A percentile compares a stretch with the other conserved stretches of the same genome.
phyloP scores from a whole-genome alignment of 1,140 invertebrate species.

The Apis mellifera region DNA sequence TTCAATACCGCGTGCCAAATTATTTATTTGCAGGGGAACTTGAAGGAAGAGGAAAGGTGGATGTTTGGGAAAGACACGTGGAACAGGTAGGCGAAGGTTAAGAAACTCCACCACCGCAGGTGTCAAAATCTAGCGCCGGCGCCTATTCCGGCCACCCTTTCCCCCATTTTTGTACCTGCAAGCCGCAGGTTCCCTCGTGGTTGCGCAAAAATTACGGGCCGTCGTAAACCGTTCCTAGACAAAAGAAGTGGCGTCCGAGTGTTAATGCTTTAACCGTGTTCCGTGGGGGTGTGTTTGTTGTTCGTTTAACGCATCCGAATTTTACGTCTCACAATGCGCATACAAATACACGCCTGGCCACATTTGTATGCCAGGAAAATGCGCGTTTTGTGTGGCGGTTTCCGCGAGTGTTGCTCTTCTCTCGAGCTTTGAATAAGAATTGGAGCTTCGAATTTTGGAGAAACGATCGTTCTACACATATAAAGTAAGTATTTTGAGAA shows the following conservation, averaged over 20 bases:
- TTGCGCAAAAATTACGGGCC: conserved; percentile 74
- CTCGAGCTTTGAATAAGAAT: background rate
- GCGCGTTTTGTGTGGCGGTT: background rate
- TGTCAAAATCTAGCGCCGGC: conserved; percentile 59
- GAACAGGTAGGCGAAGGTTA: conserved; percentile 38
- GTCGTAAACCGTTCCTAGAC: conserved; percentile 35
- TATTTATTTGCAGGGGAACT: conserved; percentile 1
- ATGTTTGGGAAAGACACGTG: conserved; percentile 37
- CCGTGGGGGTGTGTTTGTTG: conserved; percentile 14
- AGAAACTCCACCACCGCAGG: conserved; percentile 52
- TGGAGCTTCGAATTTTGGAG: background rate
- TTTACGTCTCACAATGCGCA: background rate
- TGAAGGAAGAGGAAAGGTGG: background rate
- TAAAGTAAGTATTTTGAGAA: too few species aligned
- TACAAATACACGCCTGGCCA: background rate
- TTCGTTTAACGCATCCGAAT: conserved; percentile 27
- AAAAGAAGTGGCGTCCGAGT: background rate
- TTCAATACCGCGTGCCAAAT: background rate
- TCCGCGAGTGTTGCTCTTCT: background rate
- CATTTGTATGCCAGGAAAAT: background rate
- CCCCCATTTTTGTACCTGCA: conserved; percentile 55
- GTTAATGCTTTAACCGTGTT: conserved; percentile 19
- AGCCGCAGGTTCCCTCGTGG: conserved; percentile 43
- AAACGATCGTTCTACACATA: background rate
- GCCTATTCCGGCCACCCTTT: conserved; percentile 59